Percentiles rank a stretch among this genome's conserved stretches.
These are phyloP conservation scores for Nanorana parkeri DNA, from an alignment of 2,113 vertebrate species.

Conservation along the genomic window DNA sequence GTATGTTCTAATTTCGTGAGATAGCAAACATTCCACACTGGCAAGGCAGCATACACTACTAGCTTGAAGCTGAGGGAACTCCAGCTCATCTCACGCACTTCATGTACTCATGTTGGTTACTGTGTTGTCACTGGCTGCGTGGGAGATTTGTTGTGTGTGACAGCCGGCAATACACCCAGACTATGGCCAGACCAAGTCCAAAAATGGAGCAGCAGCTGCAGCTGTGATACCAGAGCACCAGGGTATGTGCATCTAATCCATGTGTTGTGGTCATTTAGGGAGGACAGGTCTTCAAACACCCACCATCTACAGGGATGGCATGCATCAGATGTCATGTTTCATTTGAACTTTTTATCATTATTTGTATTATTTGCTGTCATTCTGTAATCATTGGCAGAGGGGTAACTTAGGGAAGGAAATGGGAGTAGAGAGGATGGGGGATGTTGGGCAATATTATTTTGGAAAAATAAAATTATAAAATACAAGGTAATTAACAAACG, in stretches of 20 bases:
- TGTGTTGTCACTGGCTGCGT: neutral
- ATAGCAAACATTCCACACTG: too few relatives aligned
- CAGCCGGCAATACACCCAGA: neutral
- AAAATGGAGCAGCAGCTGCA: slow-evolving; percentile 35
- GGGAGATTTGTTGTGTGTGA: neutral
- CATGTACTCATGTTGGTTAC: neutral
- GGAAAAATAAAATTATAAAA: too few relatives aligned
- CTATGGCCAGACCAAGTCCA: neutral
- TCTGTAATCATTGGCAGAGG: too few relatives aligned
- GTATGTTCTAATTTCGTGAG: too few relatives aligned
- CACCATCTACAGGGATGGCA: neutral
- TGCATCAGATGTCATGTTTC: too few relatives aligned
- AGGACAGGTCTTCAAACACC: neutral
- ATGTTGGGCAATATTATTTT: too few relatives aligned
- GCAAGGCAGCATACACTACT: too few relatives aligned
- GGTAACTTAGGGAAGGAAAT: too few relatives aligned
- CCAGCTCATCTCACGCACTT: neutral
- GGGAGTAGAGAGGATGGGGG: too few relatives aligned
- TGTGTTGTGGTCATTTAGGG: neutral
- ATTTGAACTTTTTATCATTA: neutral
- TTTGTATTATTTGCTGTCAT: too few relatives aligned
- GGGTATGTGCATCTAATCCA: neutral
- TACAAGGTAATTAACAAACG: too few relatives aligned
- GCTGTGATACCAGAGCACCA: neutral
- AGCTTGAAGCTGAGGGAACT: neutral